Conservation (phyloP, 2,797 vertebrate genomes). For the Valencia hispanica region DNA sequence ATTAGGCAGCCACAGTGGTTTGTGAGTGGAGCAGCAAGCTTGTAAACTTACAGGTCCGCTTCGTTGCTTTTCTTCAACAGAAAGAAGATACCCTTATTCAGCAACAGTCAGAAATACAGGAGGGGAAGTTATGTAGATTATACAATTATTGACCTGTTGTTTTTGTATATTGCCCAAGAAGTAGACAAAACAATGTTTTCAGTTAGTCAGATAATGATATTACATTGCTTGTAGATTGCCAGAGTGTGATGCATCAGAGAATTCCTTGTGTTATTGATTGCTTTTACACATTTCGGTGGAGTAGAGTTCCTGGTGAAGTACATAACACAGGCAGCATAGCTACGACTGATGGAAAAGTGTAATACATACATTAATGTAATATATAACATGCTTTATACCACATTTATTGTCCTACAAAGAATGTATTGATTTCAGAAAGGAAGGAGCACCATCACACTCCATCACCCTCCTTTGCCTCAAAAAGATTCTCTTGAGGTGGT, state of each 20-base stretch:
- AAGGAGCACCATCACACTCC: neutral
- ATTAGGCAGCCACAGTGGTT: neutral
- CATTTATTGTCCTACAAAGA: neutral
- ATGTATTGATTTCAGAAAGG: neutral
- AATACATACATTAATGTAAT: neutral
- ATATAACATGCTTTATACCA: neutral
- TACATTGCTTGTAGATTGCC: neutral
- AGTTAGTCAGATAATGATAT: conserved; percentile 2
- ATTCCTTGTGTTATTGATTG: neutral
- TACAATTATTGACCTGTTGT: neutral
- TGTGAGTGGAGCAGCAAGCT: neutral
- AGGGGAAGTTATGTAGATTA: neutral
- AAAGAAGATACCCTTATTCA: neutral
- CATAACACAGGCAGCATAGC: neutral
- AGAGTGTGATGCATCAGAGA: neutral
- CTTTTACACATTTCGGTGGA: neutral
- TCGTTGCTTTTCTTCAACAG: neutral
- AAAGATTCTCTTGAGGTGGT: neutral
- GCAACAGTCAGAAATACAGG: neutral
- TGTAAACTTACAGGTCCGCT: no score
- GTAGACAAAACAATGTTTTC: neutral
- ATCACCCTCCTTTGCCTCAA: neutral
- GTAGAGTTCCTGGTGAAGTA: neutral
- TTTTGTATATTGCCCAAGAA: neutral
- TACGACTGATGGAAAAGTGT: neutral